A percentile compares a stretch with the other conserved stretches of the same genome.
These are phyloP conservation scores for Hippoglossus stenolepis DNA, from an alignment of 2,113 vertebrate species.

Conservation along the genomic window DNA sequence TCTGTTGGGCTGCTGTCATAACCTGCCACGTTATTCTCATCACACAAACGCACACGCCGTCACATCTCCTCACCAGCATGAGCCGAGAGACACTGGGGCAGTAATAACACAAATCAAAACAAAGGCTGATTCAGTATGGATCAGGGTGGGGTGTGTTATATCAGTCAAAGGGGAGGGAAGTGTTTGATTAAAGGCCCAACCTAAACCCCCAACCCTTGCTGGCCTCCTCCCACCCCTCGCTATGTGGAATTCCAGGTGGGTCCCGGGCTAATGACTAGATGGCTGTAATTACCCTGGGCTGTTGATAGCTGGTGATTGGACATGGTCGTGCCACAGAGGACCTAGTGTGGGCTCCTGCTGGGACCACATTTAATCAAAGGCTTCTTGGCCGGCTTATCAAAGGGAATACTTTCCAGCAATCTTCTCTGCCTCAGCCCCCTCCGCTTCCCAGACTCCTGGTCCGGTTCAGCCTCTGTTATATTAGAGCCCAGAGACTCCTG, in stretches of 20 bases:
- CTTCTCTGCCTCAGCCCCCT: slow-evolving; percentile 68
- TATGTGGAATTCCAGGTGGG: slow-evolving; percentile 79
- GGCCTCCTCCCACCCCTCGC: slow-evolving; percentile 54
- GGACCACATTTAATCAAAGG: slow-evolving; percentile 77
- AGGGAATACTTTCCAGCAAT: slow-evolving; percentile 82
- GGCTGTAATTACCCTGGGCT: slow-evolving; percentile 80
- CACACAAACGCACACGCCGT: neutral
- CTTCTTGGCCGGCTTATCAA: slow-evolving; percentile 79
- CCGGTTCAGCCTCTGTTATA: slow-evolving; percentile 45
- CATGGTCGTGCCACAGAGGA: slow-evolving; percentile 77
- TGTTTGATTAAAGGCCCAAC: slow-evolving; percentile 78
- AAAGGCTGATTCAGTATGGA: slow-evolving; percentile 67
- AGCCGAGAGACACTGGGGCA: slow-evolving; percentile 22
- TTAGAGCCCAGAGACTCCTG: slow-evolving; percentile 40
- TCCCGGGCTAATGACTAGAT: slow-evolving; percentile 79
- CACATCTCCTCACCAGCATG: slow-evolving; percentile 6
- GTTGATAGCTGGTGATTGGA: slow-evolving; percentile 80
- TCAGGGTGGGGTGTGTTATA: slow-evolving; percentile 49
- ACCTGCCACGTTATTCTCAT: slow-evolving; percentile 26
- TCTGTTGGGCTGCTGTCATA: slow-evolving; percentile 28
- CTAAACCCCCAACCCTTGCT: slow-evolving; percentile 64
- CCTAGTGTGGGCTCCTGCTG: slow-evolving; percentile 78
- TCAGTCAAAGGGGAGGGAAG: slow-evolving; percentile 65
- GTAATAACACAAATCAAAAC: slow-evolving; percentile 57
- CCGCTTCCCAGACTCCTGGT: slow-evolving; percentile 55